These are phyloP conservation scores for Phylloscopus trochiloides DNA, from an alignment of 2,113 vertebrate genomes.

Conservation along the genomic window DNA sequence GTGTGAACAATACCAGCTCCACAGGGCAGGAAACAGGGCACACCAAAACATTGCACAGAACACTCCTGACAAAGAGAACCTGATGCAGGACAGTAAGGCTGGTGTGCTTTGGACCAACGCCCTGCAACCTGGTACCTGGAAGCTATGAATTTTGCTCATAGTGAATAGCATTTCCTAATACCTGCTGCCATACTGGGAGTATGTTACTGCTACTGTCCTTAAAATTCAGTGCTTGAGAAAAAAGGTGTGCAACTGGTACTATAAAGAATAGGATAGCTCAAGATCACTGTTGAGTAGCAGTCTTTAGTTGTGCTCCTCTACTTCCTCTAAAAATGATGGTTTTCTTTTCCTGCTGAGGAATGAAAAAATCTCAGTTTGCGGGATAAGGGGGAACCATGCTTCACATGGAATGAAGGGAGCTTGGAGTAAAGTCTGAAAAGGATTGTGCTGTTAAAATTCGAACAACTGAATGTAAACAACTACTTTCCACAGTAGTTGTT, in stretches of 20 bases:
- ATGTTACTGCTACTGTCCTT: not conserved
- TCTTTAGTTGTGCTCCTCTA: not conserved
- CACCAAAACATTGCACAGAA: not conserved
- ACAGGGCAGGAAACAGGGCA: not conserved
- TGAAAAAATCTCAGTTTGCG: fast-evolving
- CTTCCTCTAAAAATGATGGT: not conserved
- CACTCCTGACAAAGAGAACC: not conserved
- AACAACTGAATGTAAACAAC: not conserved
- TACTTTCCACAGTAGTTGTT: not conserved
- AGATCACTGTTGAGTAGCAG: not conserved
- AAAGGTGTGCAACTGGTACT: not conserved
- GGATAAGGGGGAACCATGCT: no score
- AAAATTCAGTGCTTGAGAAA: not conserved
- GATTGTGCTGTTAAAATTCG: not conserved
- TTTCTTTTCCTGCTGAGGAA: not conserved
- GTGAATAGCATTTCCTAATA: not conserved
- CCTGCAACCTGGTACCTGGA: not conserved
- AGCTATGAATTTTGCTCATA: not conserved
- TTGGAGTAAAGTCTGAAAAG: not conserved
- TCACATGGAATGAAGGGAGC: not conserved
- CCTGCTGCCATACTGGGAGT: not conserved
- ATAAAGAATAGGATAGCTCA: not conserved
- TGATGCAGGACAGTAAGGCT: fast-evolving
- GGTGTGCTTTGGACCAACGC: not conserved
- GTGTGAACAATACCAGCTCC: no score